Conservation (phyloP, 2,113 vertebrate species). For the Sus scrofa region T2T-Sscrofa CM000812.6:31147501-31148000, state of each 20-base stretch:
- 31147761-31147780: background rate
- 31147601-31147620: background rate
- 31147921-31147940: background rate
- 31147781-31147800: background rate
- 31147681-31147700: background rate
- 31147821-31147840: background rate
- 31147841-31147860: background rate
- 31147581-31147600: background rate
- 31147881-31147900: background rate
- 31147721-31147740: background rate
- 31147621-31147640: background rate
- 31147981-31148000: conserved; percentile 43
- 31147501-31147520: too few relatives aligned
- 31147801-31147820: background rate
- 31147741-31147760: background rate
- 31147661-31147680: background rate
- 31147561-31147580: background rate
- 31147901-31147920: background rate
- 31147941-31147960: conserved; percentile 17
- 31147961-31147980: conserved; percentile 44
- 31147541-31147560: too few relatives aligned
- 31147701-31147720: background rate
- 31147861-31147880: background rate
- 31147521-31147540: too few relatives aligned
- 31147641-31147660: background rate